phyloP scores from a whole-genome alignment of 2,888 invertebrate genomes.

The Stenodera caucasica region DNA sequence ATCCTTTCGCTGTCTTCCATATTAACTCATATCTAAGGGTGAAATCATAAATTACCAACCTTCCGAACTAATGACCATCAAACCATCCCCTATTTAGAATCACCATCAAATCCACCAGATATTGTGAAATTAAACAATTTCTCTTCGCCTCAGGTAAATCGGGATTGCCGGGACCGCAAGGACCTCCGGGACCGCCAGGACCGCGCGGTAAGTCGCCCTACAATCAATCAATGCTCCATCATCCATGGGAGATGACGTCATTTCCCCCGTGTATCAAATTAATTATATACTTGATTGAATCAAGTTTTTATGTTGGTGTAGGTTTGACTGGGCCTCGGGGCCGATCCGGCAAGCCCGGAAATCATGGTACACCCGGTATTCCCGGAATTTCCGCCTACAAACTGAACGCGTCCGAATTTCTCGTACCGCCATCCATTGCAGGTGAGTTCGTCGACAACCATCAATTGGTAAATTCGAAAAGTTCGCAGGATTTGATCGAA shows the following conservation, averaged over 20 bases:
- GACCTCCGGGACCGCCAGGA: slow-evolving; percentile 74
- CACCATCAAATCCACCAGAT: no score
- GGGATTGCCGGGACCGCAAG: slow-evolving; percentile 69
- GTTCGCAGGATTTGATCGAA: no score
- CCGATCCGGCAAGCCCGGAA: slow-evolving; percentile 72
- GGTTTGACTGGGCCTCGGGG: slow-evolving; percentile 71
- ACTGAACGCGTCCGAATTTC: slow-evolving; percentile 65
- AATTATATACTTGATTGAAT: no score
- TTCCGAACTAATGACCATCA: slow-evolving; percentile 2
- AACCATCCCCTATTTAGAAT: no score
- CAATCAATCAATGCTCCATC: slow-evolving; percentile 18
- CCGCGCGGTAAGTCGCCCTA: slow-evolving; percentile 60
- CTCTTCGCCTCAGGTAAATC: slow-evolving; percentile 61
- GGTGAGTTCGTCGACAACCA: slow-evolving; percentile 55
- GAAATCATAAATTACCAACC: background rate
- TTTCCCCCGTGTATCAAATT: background rate
- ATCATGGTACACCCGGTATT: slow-evolving; percentile 73
- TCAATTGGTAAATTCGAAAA: background rate
- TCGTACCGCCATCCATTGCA: slow-evolving; percentile 85
- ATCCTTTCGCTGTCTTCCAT: slow-evolving; percentile 6
- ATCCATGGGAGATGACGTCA: slow-evolving; percentile 5
- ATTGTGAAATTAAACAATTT: no score
- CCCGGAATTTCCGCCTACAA: slow-evolving; percentile 82
- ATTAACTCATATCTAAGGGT: slow-evolving; percentile 15
- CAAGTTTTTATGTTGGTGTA: slow-evolving; percentile 34